These are phyloP conservation scores for Cercopithecus petaurista DNA, from an alignment of 2,797 vertebrate species.

Conservation along the genomic window DNA sequence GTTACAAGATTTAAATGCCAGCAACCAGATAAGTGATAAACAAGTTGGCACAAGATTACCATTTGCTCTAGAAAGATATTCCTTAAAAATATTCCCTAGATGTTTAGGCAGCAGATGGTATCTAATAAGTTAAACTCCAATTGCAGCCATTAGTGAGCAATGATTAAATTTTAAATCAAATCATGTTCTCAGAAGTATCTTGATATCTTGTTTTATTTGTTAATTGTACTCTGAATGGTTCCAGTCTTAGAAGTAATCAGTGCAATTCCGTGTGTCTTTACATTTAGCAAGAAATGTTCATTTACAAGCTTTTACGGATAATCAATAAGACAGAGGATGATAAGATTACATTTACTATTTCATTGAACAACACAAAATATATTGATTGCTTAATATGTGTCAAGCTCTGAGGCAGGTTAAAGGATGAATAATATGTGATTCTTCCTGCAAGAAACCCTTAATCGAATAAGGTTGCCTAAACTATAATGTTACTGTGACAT, in stretches of 20 bases:
- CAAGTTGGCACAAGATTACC: slow-evolving; percentile 52
- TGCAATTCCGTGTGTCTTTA: slow-evolving; percentile 36
- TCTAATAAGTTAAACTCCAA: slow-evolving; percentile 80
- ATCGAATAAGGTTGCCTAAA: neutral
- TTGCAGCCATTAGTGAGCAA: slow-evolving; percentile 78
- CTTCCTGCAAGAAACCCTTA: neutral
- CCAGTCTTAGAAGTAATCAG: slow-evolving; percentile 75
- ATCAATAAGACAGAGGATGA: slow-evolving; percentile 7
- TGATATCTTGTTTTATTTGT: slow-evolving; percentile 72
- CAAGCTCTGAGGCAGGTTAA: neutral
- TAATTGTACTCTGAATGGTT: slow-evolving; percentile 71
- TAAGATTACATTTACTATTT: slow-evolving; percentile 19
- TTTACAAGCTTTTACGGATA: slow-evolving; percentile 12
- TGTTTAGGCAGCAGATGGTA: slow-evolving; percentile 80
- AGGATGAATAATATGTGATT: neutral
- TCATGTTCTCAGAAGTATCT: slow-evolving; percentile 78
- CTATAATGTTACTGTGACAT: neutral
- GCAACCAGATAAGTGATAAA: slow-evolving; percentile 70
- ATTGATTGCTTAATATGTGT: neutral
- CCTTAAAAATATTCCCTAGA: slow-evolving; percentile 70
- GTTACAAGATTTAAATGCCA: slow-evolving; percentile 74
- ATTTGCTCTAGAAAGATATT: slow-evolving; percentile 73
- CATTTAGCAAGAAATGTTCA: slow-evolving; percentile 50
- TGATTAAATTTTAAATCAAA: slow-evolving; percentile 84
- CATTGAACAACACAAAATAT: neutral